Conservation (phyloP, 2,113 vertebrate genomes). For the Ivindomyrus marchei region DNA sequence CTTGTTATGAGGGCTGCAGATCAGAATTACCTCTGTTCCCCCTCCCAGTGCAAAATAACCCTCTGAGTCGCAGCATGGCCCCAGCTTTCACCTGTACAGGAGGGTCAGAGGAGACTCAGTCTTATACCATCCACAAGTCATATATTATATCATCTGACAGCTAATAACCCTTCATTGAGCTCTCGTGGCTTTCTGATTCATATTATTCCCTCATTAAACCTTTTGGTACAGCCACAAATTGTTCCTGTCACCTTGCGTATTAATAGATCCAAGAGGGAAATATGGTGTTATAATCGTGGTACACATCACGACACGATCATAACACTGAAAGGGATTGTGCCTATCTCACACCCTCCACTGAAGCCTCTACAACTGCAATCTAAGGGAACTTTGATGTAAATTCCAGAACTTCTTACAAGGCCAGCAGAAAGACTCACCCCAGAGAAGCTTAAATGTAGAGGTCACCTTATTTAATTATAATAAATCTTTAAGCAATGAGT, state of each 20-base stretch:
- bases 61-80: conserved; percentile 58
- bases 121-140: not conserved
- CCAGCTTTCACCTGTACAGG: conserved; percentile 55
- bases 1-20: not conserved
- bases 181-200: not conserved
- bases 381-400: not conserved
- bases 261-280: not conserved
- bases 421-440: not conserved
- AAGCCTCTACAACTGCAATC: not conserved
- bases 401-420: not conserved
- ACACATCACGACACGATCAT: not conserved
- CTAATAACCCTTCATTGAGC: not conserved
- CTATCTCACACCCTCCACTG: not conserved
- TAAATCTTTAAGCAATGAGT: not conserved
- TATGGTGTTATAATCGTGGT: not conserved
- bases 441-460: not conserved
- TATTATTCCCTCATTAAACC: not conserved
- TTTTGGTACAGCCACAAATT: not conserved
- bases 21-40: conserved; percentile 36
- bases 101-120: not conserved
- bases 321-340: not conserved
- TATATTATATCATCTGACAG: not conserved
- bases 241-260: not conserved
- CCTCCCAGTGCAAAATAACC: conserved; percentile 59
- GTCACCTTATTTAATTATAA: not conserved